Percentiles rank a stretch among this genome's conserved stretches.
phyloP scores from a whole-genome alignment of 1,140 invertebrate species.

The Tetramorium alpestre region DNA sequence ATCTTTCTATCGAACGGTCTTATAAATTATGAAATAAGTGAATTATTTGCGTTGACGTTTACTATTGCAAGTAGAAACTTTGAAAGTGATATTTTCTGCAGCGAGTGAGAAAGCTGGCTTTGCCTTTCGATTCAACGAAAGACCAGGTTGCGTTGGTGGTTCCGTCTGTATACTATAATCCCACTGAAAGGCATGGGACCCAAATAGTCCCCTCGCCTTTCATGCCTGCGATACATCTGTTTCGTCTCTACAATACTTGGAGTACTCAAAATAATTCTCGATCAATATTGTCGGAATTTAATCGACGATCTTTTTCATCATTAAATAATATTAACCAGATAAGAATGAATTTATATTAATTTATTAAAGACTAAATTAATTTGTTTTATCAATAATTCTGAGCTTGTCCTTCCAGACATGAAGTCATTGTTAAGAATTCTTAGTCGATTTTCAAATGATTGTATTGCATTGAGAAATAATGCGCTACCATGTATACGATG shows the following conservation, averaged over 20 bases:
- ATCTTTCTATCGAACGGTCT: neutral
- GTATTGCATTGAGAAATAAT: too few species aligned
- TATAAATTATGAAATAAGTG: neutral
- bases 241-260: neutral
- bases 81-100: slow-evolving; percentile 44
- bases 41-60: slow-evolving; percentile 3
- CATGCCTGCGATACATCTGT: neutral
- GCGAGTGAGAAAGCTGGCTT: slow-evolving; percentile 52
- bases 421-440: neutral
- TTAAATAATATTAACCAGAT: neutral
- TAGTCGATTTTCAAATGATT: too few species aligned
- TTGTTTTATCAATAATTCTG: neutral
- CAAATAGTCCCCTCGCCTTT: neutral
- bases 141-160: slow-evolving; percentile 53
- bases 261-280: slow-evolving; percentile 5
- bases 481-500: too few species aligned
- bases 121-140: slow-evolving; percentile 51
- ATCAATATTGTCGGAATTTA: neutral
- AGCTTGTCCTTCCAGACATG: neutral
- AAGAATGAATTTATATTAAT: too few species aligned
- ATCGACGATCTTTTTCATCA: neutral
- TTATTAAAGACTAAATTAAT: too few species aligned
- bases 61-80: slow-evolving; percentile 1
- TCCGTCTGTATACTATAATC: slow-evolving; percentile 24
- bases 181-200: neutral